Percentiles rank a stretch among this genome's conserved stretches.
Conservation (phyloP, 2,113 vertebrate species). For the Mustela nigripes region DNA sequence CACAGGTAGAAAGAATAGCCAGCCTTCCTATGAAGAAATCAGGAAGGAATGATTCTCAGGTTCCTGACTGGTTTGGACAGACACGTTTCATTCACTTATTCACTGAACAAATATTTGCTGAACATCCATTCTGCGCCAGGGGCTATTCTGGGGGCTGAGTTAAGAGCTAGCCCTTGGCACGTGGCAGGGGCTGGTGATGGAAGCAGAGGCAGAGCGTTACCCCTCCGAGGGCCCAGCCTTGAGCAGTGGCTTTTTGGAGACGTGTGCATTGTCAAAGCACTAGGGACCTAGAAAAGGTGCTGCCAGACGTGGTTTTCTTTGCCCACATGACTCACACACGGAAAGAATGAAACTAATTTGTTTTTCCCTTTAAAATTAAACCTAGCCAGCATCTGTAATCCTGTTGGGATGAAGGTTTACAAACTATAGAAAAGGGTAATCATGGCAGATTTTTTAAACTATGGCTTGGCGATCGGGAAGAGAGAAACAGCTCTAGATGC, state of each 20-base stretch:
- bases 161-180: background rate
- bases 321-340: background rate
- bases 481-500: background rate
- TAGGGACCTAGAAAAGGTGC: background rate
- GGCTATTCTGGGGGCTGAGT: background rate
- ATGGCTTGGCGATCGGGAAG: conserved; percentile 21
- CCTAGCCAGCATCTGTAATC: background rate
- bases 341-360: conserved; percentile 60
- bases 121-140: background rate
- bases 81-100: conserved; percentile 15
- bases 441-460: conserved; percentile 34
- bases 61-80: background rate
- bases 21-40: background rate
- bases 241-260: background rate
- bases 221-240: background rate
- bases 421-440: conserved; percentile 1
- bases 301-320: background rate
- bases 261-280: background rate
- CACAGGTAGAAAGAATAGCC: background rate
- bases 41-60: conserved; percentile 26
- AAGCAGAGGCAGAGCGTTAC: background rate
- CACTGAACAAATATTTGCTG: background rate
- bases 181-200: background rate
- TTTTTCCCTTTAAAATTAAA: conserved; percentile 69
- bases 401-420: conserved; percentile 21